Evolutionary conservation across 2,797 vertebrate species (phyloP), one percentile per base, ranked within the genome.

Genomic region (Hydrophis major): DNA sequence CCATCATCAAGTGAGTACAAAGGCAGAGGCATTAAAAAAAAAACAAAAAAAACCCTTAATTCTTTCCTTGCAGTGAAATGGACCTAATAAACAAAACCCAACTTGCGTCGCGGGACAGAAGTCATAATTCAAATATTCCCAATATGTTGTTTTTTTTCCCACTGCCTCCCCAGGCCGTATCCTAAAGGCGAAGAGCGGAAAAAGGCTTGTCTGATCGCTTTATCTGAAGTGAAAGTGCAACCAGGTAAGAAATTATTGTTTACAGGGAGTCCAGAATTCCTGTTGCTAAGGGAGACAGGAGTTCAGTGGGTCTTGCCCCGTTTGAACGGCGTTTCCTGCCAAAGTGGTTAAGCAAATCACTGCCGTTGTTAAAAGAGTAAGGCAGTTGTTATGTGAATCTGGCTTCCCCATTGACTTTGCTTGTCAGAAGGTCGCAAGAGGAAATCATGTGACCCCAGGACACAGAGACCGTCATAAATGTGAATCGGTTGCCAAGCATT

Each of bases 141-240:
- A 94, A 63, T 37, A 86, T 92, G 91, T 56, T 63, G 7, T 50
- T 11, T 37, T 89, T 97, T 95, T 16, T 7, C 0, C 1, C n/a
- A 16, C 66, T 14, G 28, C 11, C 27, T 7, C 7, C 92, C 74
- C 96, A 99, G 99, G 97, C 99, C 99, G 1, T 99, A 98, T 94
- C 99, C 99, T 16, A 99, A 99, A 97, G 99, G 99, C 2, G 99
- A 99, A 0, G 99, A 99, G 97, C 98, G 99, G 28, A 99, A 99
- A 96, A 98, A 98, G 93, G 99, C 99, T 11, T 99, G 99, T 96
- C 98, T 99, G 87, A 98, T 97, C 56, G 99, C 99, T n/a, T 97
- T 99, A 57, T 99, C 99, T 1, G 98, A 99, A 69, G 99, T 99
- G 95, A 99, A 98, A 97, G 99, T 99, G 50, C 99, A 99, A 94